Base-by-base conservation (phyloP, 2,888 invertebrate species). In the Phalera bucephala region DNA sequence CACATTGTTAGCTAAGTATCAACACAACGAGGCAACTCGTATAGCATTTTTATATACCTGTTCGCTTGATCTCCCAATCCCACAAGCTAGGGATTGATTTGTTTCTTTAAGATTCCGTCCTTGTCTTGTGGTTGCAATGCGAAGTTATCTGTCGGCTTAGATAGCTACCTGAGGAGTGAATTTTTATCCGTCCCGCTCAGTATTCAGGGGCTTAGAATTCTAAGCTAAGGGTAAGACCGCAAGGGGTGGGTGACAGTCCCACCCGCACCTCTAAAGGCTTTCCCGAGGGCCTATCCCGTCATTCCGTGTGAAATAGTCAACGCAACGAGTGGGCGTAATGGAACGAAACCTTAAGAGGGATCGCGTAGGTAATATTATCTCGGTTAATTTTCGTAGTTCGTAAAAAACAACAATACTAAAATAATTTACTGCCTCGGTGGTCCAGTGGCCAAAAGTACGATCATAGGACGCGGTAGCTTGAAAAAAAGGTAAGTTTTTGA, bases 141-240 rank as follows among this genome's bases (percentile, higher is more conserved):
- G 51, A 73, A 78, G 63, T 76, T 81, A 79, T 80, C 80, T 79
- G 80, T 80, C 80, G 76, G 78, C 83, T 84, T 85, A 84, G 69
- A 60, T 64, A 73, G 73, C 75, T 82, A 84, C 81, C 82, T 81
- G 74, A 73, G 72, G 79, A 77, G 77, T 74, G 78, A 76, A 80
- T 77, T 81, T 84, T 81, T 84, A 80, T 80, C 72, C 74, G 47
- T 51, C 63, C 73, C 60, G 68, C 71, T 86, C 85, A 83, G 82
- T 86, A 86, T 85, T 85, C 86, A 73, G 68, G 65, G 72, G 74
- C 74, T 79, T 79, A 80, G 83, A 85, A 84, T 83, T 84, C 79
- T n/a, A n/a, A 80, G 74, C 64, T 52, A 69, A 75, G 79, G 81
- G 79, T 71, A 64, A 62, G 68, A 68, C 73, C 71, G 66, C 74